Evolutionary conservation across 2,888 invertebrate species (phyloP).

Genomic region (Yponomeuta cagnagella): DNA sequence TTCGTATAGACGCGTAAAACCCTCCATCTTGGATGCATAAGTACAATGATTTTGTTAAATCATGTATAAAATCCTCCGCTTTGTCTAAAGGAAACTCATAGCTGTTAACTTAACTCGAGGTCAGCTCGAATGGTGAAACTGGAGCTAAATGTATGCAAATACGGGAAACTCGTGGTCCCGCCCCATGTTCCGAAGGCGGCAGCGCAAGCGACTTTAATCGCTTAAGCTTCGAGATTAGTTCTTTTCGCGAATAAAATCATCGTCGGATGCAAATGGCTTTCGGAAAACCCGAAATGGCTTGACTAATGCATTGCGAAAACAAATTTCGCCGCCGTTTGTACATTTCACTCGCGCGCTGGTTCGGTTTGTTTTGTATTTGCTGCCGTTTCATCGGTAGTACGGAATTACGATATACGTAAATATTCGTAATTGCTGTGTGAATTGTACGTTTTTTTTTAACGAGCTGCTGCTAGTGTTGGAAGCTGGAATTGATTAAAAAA

Average conservation of each 20-base stretch:
- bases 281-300: slow-evolving; percentile 30
- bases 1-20: too few species aligned
- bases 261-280: slow-evolving; percentile 24
- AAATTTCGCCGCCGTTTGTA: slow-evolving; percentile 17
- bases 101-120: too few species aligned
- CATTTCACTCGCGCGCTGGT: neutral
- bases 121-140: too few species aligned
- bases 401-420: neutral
- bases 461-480: too few species aligned
- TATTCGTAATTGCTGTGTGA: neutral
- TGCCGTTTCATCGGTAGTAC: neutral
- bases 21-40: too few species aligned
- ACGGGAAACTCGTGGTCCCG: slow-evolving; percentile 29
- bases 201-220: slow-evolving; percentile 36
- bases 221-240: slow-evolving; percentile 24
- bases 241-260: slow-evolving; percentile 29
- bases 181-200: slow-evolving; percentile 37
- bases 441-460: neutral
- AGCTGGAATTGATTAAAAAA: too few species aligned
- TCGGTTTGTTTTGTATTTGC: neutral
- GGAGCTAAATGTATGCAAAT: slow-evolving; percentile 37
- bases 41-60: too few species aligned
- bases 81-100: too few species aligned
- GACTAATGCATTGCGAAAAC: slow-evolving; percentile 30
- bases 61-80: too few species aligned